Percentiles rank a stretch among this genome's conserved stretches.
These are phyloP conservation scores for Aphodius granarius DNA, from an alignment of 2,888 invertebrate species.

Conservation along the genomic window DNA sequence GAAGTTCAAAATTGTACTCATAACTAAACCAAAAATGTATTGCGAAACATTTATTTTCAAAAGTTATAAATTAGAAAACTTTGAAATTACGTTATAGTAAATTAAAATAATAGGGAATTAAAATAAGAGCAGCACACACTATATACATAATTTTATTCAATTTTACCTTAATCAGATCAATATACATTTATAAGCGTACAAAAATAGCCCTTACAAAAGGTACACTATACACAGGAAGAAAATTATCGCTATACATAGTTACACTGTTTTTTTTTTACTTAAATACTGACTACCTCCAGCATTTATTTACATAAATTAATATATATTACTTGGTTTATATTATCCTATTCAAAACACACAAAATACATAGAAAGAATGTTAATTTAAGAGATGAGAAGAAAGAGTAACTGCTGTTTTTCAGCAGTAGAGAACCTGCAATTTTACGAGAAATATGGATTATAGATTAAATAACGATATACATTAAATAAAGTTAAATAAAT, in stretches of 20 bases:
- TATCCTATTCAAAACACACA: neutral
- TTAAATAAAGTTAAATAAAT: too few relatives aligned
- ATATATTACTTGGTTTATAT: neutral
- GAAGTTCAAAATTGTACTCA: too few relatives aligned
- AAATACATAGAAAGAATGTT: neutral
- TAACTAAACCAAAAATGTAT: too few relatives aligned
- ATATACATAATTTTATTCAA: neutral
- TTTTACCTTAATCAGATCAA: neutral
- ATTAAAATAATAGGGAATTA: too few relatives aligned
- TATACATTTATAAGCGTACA: constrained; percentile 34
- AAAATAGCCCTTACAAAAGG: constrained; percentile 34
- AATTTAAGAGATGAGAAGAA: neutral
- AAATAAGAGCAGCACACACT: neutral
- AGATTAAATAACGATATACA: neutral
- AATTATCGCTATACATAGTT: neutral
- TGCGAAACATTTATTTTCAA: too few relatives aligned
- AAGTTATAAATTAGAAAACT: too few relatives aligned
- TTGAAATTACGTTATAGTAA: too few relatives aligned
- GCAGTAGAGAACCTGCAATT: neutral
- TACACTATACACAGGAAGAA: constrained; percentile 2
- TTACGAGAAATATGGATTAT: neutral
- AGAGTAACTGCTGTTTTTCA: neutral
- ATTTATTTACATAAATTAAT: neutral
- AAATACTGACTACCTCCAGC: neutral
- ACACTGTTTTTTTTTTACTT: neutral